These are phyloP conservation scores for Agrilus planipennis DNA, from an alignment of 1,140 invertebrate genomes.

Conservation along the genomic window DNA sequence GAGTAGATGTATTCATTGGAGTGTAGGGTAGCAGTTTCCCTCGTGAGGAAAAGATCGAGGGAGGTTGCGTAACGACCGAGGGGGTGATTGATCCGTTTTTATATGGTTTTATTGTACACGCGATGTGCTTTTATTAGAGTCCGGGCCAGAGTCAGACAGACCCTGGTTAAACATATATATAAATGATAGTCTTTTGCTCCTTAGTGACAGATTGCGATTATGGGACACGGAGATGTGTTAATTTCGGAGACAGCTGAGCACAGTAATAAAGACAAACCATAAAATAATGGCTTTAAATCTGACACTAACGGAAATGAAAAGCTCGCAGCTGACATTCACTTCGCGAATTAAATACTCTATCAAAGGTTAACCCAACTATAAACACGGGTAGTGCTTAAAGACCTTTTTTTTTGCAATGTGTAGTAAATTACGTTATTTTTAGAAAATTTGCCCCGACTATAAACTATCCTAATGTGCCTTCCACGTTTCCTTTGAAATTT, in stretches of 20 bases:
- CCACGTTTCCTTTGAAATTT: too few species aligned
- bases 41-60: slow-evolving; percentile 18
- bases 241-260: slow-evolving; percentile 15
- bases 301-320: too few species aligned
- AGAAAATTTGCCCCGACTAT: slow-evolving; percentile 2
- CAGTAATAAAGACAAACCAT: too few species aligned
- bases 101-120: slow-evolving; percentile 26
- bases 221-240: slow-evolving; percentile 17
- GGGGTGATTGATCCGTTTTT: slow-evolving; percentile 23
- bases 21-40: slow-evolving; percentile 21
- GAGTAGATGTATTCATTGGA: slow-evolving; percentile 27
- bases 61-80: slow-evolving; percentile 12
- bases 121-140: slow-evolving; percentile 26
- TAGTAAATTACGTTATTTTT: slow-evolving; percentile 1
- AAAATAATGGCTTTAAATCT: too few species aligned
- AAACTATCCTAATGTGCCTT: too few species aligned
- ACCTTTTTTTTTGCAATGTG: not conserved
- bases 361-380: not conserved
- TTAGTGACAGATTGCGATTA: slow-evolving; percentile 20
- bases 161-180: too few species aligned
- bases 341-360: too few species aligned
- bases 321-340: too few species aligned
- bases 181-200: too few species aligned
- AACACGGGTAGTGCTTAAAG: not conserved
- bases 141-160: too few species aligned